Evolutionary conservation across 2,888 invertebrate species (phyloP).

Genomic region (Trissoscelio sp.): DNA sequence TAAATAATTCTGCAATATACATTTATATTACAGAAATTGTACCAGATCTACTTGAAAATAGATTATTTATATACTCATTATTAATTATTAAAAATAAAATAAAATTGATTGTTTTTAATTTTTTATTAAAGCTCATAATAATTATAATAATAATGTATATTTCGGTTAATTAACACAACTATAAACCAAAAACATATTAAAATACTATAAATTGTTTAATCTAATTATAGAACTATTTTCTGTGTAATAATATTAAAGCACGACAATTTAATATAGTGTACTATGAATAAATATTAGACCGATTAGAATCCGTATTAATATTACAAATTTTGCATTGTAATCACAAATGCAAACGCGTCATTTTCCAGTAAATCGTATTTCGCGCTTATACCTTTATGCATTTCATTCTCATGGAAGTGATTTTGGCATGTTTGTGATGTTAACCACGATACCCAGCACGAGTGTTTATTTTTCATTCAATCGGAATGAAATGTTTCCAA

Average conservation of each 20-base stretch:
- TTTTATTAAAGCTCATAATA: too few species aligned
- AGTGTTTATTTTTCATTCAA: slow-evolving; percentile 49
- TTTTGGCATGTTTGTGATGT: slow-evolving; percentile 37
- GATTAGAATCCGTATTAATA: slow-evolving; percentile 2
- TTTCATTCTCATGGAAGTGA: slow-evolving; percentile 23
- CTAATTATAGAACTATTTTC: too few species aligned
- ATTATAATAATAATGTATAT: too few species aligned
- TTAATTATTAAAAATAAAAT: too few species aligned
- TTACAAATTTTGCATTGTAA: slow-evolving; percentile 7
- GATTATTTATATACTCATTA: not conserved
- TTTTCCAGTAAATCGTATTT: slow-evolving; percentile 28
- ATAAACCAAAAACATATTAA: too few species aligned
- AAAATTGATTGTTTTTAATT: too few species aligned
- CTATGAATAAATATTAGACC: not conserved
- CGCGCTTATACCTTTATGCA: slow-evolving; percentile 15
- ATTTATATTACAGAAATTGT: not conserved
- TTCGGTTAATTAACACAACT: too few species aligned
- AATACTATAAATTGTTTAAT: too few species aligned
- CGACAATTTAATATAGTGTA: too few species aligned
- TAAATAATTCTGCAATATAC: not conserved
- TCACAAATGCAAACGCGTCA: slow-evolving; percentile 11
- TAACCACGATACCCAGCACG: slow-evolving; percentile 19
- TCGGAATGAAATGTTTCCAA: slow-evolving; percentile 23
- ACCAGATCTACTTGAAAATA: not conserved
- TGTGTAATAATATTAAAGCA: too few species aligned